These are phyloP conservation scores for Toxotes chatareus DNA, from an alignment of 2,113 vertebrate genomes.

Conservation along the genomic window DNA sequence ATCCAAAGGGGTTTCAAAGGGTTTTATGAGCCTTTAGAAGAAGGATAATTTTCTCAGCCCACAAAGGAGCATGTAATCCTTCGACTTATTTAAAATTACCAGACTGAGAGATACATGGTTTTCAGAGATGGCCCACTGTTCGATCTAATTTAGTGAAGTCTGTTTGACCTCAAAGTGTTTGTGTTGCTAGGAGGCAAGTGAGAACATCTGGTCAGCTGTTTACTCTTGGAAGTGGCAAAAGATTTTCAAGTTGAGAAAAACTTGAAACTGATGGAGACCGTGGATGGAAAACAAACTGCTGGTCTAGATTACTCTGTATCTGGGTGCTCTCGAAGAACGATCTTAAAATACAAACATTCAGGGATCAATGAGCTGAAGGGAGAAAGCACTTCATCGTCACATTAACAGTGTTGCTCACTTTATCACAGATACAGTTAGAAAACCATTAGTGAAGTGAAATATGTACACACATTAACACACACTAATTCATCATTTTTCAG, in stretches of 20 bases:
- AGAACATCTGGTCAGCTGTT: slow-evolving; percentile 64
- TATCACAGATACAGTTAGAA: background rate
- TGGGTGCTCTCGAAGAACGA: background rate
- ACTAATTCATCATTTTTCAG: background rate
- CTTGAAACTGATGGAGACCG: slow-evolving; percentile 11
- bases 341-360: background rate
- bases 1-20: slow-evolving; percentile 27
- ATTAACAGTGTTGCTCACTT: background rate
- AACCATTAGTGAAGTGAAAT: background rate
- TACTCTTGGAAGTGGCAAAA: slow-evolving; percentile 40
- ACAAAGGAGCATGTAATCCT: slow-evolving; percentile 49
- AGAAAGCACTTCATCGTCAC: background rate
- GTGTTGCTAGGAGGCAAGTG: slow-evolving; percentile 40
- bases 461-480: background rate
- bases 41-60: slow-evolving; percentile 31
- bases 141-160: slow-evolving; percentile 22
- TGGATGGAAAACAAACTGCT: slow-evolving; percentile 15
- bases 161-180: slow-evolving; percentile 52
- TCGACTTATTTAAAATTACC: slow-evolving; percentile 30
- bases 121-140: slow-evolving; percentile 7
- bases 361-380: background rate
- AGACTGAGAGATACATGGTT: slow-evolving; percentile 2
- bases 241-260: slow-evolving; percentile 32
- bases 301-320: background rate
- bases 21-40: slow-evolving; percentile 30